These are phyloP conservation scores for Spilosoma lubricipeda DNA, from an alignment of 2,888 invertebrate genomes.

Conservation along the genomic window DNA sequence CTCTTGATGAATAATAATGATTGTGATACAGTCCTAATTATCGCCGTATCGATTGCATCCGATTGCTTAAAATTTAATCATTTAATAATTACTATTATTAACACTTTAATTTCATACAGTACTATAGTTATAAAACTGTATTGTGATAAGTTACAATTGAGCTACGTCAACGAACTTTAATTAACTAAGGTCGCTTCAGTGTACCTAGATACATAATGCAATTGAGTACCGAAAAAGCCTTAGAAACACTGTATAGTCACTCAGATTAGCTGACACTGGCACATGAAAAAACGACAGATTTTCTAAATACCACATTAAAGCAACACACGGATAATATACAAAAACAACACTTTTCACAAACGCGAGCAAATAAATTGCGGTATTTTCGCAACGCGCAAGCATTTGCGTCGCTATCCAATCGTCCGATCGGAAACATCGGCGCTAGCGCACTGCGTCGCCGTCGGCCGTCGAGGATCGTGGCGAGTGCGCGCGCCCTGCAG, in stretches of 20 bases:
- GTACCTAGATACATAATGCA: constrained; percentile 49
- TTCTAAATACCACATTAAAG: constrained; percentile 23
- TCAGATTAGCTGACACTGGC: constrained; percentile 43
- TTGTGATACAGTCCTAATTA: constrained; percentile 56
- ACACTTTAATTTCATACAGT: neutral
- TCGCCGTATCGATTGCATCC: constrained; percentile 31
- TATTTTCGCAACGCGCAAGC: constrained; percentile 65
- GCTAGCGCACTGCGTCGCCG: constrained; percentile 74
- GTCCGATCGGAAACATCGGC: constrained; percentile 77
- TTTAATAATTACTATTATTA: neutral
- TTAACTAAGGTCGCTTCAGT: constrained; percentile 54
- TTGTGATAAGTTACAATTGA: constrained; percentile 33
- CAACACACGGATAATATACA: constrained; percentile 54
- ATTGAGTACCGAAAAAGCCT: constrained; percentile 54
- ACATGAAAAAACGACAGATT: constrained; percentile 33
- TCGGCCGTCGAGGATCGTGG: constrained; percentile 36
- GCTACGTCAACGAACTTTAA: constrained; percentile 59
- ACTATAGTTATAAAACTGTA: constrained; percentile 21
- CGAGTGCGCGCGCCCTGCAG: constrained; percentile 51
- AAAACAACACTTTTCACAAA: constrained; percentile 46
- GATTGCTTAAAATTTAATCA: neutral
- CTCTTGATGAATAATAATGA: constrained; percentile 31
- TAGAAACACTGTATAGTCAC: constrained; percentile 58
- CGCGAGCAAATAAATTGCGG: constrained; percentile 53
- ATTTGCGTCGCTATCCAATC: constrained; percentile 65